Evolutionary conservation across 2,888 invertebrate genomes (phyloP).

Genomic region (Ornithoptera alexandrae): DNA sequence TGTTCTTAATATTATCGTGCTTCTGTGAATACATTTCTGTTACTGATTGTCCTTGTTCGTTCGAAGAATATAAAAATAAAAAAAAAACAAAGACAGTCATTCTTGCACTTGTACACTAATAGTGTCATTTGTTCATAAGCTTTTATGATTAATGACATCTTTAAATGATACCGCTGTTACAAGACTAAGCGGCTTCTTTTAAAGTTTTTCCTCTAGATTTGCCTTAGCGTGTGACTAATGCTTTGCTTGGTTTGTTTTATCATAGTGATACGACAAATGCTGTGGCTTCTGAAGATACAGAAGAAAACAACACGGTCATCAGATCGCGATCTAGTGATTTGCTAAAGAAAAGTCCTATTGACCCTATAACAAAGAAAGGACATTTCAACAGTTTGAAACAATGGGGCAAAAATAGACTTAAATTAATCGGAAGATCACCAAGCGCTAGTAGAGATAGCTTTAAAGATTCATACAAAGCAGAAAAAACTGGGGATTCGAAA

Average conservation of each 20-base stretch:
- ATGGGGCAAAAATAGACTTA: slow-evolving; percentile 90
- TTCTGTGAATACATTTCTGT: slow-evolving; percentile 75
- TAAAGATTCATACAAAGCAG: slow-evolving; percentile 62
- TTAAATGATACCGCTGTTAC: slow-evolving; percentile 65
- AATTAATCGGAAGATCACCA: slow-evolving; percentile 84
- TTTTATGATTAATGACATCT: slow-evolving; percentile 70
- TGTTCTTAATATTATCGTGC: slow-evolving; percentile 70
- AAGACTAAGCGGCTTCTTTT: slow-evolving; percentile 68
- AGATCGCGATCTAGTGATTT: slow-evolving; percentile 89
- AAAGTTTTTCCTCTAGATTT: slow-evolving; percentile 60
- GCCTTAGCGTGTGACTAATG: slow-evolving; percentile 80
- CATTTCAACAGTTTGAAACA: slow-evolving; percentile 91
- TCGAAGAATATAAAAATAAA: slow-evolving; percentile 38
- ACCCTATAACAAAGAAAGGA: slow-evolving; percentile 77
- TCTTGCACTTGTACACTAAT: slow-evolving; percentile 77
- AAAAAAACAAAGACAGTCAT: slow-evolving; percentile 61
- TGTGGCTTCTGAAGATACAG: slow-evolving; percentile 75
- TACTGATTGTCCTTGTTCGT: slow-evolving; percentile 70
- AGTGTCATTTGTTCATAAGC: slow-evolving; percentile 76
- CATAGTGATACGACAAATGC: slow-evolving; percentile 77
- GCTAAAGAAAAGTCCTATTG: slow-evolving; percentile 84
- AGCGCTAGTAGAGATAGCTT: slow-evolving; percentile 78
- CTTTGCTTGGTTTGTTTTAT: slow-evolving; percentile 80
- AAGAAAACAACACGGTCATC: slow-evolving; percentile 77
- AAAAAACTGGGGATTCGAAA: slow-evolving; percentile 65